Base-by-base conservation (phyloP, 2,113 vertebrate species). In the Euleptes europaea region DNA sequence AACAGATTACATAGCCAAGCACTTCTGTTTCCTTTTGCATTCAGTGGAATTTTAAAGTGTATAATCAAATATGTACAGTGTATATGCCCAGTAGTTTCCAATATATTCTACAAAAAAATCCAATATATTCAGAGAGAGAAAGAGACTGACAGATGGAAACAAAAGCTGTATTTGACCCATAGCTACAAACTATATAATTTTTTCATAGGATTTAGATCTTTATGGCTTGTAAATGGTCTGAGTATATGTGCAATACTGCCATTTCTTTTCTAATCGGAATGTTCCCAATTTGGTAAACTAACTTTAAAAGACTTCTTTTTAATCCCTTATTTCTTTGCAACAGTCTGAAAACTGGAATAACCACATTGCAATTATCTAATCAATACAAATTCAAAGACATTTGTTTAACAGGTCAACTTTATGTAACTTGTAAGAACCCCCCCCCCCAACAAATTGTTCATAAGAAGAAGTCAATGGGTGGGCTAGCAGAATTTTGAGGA, bases 261-360 rank as follows among this genome's bases (percentile, higher is more conserved):
- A 49, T 57, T 31, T 51, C 6, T 40, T 63, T 28, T 78, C 57
- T 33, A 38, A 40, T 40, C 42, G 63, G 31, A 12, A 78, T 33
- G 23, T 40, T 23, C 51, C 21, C 47, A 23, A 23, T 35, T 69
- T 33, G 31, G 44, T 14, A 80, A 49, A 44, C 63, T 49, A 69
- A 71, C 33, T 82, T 82, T 28, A 8, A 9, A 70, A 71, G 13
- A 54, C 4, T 57, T 57, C 28, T 38, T 17, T 80, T 33, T 70
- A 54, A 49, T 40, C 40, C 13, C 57, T 78, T 54, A 2, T 35
- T 78, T 40, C 66, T 54, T 26, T 51, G 4, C 54, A 83, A 33
- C 79, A 81, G 70, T 28, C 1, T 51, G 90, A 65, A 85, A 33
- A 11, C 54, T 81, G 74, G 83, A 65, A 4, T 78, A 1, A 88